Percentiles rank a stretch among this genome's conserved stretches.
Conservation (phyloP, 2,797 vertebrate species). For the Orestias chungarensis region DNA sequence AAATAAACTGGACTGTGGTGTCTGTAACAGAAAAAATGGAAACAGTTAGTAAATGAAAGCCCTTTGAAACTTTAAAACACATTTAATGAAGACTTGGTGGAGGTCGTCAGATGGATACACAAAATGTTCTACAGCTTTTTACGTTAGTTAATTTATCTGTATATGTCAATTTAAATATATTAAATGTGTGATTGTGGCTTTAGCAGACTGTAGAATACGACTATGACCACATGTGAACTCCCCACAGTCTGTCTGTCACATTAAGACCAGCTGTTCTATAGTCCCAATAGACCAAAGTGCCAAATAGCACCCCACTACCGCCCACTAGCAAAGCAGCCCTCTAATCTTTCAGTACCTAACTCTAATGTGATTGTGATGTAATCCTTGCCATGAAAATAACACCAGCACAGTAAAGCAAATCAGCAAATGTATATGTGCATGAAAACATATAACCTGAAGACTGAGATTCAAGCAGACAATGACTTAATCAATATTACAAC, state of each 20-base stretch:
- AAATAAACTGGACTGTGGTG: slow-evolving; percentile 78
- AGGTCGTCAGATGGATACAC: slow-evolving; percentile 47
- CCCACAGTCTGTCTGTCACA: slow-evolving; percentile 30
- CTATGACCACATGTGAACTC: slow-evolving; percentile 61
- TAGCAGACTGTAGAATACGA: slow-evolving; percentile 58
- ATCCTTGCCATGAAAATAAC: slow-evolving; percentile 56
- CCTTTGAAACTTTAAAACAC: slow-evolving; percentile 16
- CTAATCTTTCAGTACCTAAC: slow-evolving; percentile 70
- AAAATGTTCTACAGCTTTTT: slow-evolving; percentile 38
- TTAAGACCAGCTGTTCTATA: slow-evolving; percentile 63
- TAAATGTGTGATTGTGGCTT: slow-evolving; percentile 52
- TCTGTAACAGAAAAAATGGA: slow-evolving; percentile 55
- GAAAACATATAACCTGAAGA: background rate
- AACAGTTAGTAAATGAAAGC: slow-evolving; percentile 33
- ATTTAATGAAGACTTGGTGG: slow-evolving; percentile 40
- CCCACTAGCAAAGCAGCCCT: slow-evolving; percentile 49
- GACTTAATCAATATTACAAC: too few species aligned
- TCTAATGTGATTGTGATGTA: slow-evolving; percentile 79
- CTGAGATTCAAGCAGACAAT: too few species aligned
- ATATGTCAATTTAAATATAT: slow-evolving; percentile 51
- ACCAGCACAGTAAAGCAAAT: slow-evolving; percentile 22
- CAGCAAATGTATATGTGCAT: slow-evolving; percentile 10
- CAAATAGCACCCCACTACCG: slow-evolving; percentile 55
- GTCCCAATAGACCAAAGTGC: slow-evolving; percentile 68
- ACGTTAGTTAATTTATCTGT: slow-evolving; percentile 43